Evolutionary conservation across 2,797 vertebrate genomes (phyloP).

Genomic region (Hyperoplus lanceolatus): DNA sequence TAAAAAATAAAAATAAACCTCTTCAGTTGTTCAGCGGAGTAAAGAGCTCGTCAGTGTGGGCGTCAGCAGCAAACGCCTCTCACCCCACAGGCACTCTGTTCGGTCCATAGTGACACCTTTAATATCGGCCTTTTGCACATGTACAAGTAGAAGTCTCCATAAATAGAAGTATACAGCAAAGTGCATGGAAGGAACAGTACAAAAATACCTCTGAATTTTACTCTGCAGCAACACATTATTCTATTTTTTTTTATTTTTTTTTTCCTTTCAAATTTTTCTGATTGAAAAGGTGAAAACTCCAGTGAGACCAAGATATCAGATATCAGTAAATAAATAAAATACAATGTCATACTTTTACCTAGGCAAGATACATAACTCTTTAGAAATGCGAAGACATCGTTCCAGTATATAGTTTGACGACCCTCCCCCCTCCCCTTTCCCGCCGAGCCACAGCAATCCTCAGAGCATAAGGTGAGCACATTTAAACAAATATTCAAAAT

Average conservation of each 20-base stretch:
- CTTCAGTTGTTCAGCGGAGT: constrained; percentile 24
- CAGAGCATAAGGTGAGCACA: constrained; percentile 84
- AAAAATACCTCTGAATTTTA: constrained; percentile 83
- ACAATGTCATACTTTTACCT: constrained; percentile 78
- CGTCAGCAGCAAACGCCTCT: constrained; percentile 46
- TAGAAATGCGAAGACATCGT: constrained; percentile 82
- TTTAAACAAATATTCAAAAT: constrained; percentile 91
- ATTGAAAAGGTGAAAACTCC: constrained; percentile 78
- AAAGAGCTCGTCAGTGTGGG: constrained; percentile 36
- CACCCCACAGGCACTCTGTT: constrained; percentile 71
- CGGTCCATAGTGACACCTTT: constrained; percentile 56
- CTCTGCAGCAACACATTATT: constrained; percentile 73
- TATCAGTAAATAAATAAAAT: constrained; percentile 81
- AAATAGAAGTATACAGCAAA: constrained; percentile 82
- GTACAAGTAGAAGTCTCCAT: constrained; percentile 77
- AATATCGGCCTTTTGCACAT: constrained; percentile 71
- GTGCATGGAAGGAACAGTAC: constrained; percentile 81
- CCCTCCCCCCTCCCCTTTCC: constrained; percentile 23
- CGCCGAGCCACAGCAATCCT: constrained; percentile 65
- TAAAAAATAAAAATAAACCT: constrained; percentile 29
- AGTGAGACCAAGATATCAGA: constrained; percentile 77
- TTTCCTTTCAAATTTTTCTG: constrained; percentile 32
- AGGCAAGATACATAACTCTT: constrained; percentile 79
- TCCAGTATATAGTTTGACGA: constrained; percentile 70
- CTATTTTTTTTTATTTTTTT: constrained; percentile 23